These are phyloP conservation scores for Eledone cirrhosa DNA, from an alignment of 2,888 invertebrate species.

Conservation along the genomic window DNA sequence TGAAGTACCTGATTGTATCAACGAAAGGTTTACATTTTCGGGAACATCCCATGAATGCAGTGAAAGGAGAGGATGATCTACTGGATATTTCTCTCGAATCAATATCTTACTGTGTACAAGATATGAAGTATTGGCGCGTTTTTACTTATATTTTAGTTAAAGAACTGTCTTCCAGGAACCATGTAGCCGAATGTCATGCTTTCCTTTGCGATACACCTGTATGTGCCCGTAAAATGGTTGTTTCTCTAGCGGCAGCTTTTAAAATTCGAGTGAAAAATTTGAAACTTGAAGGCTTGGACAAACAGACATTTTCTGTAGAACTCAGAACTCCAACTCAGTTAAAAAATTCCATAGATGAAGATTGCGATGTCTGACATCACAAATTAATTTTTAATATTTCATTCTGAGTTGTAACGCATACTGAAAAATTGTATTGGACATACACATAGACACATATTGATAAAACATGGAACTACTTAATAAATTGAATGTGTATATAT, in stretches of 20 bases:
- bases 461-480: too few species aligned
- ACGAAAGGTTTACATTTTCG: slow-evolving; percentile 58
- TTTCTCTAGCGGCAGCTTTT: slow-evolving; percentile 56
- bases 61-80: slow-evolving; percentile 40
- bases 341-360: slow-evolving; percentile 43
- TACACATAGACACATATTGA: too few species aligned
- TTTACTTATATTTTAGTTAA: slow-evolving; percentile 65
- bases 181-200: slow-evolving; percentile 61
- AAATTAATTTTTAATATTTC: too few species aligned
- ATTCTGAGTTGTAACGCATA: too few species aligned
- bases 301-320: slow-evolving; percentile 53
- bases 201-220: slow-evolving; percentile 60
- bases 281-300: slow-evolving; percentile 50
- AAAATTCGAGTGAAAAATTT: slow-evolving; percentile 51
- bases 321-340: slow-evolving; percentile 57
- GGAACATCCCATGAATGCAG: slow-evolving; percentile 57
- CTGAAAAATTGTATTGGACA: too few species aligned
- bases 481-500: too few species aligned
- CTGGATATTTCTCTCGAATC: slow-evolving; percentile 63
- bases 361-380: slow-evolving; percentile 39
- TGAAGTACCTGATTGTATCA: slow-evolving; percentile 59
- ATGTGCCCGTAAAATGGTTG: slow-evolving; percentile 56
- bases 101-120: slow-evolving; percentile 66
- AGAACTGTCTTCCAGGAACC: slow-evolving; percentile 55
- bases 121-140: slow-evolving; percentile 62